Percentiles rank a stretch among this genome's conserved stretches.
phyloP scores from a whole-genome alignment of 2,113 vertebrate genomes.

The Argyrosomus japonicus region DNA sequence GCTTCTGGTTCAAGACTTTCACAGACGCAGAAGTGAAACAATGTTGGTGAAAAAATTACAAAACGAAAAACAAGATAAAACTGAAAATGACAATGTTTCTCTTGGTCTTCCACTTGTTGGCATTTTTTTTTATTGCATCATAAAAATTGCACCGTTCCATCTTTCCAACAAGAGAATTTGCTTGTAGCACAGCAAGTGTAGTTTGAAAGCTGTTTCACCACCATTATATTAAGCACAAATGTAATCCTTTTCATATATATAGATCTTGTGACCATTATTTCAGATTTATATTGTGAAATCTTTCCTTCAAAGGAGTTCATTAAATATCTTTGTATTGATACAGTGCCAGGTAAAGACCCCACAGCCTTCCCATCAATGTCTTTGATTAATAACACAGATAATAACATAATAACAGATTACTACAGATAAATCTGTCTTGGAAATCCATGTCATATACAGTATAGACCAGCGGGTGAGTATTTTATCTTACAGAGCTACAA shows the following conservation, averaged over 20 bases:
- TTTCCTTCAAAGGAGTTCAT: slow-evolving; percentile 8
- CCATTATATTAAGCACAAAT: not conserved
- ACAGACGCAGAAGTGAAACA: slow-evolving; percentile 12
- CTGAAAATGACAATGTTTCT: slow-evolving; percentile 39
- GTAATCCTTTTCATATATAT: not conserved
- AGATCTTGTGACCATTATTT: not conserved
- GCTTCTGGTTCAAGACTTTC: slow-evolving; percentile 41
- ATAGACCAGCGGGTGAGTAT: slow-evolving; percentile 6
- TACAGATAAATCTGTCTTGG: slow-evolving; percentile 30
- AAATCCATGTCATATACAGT: slow-evolving; percentile 18
- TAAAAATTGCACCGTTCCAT: slow-evolving; percentile 34
- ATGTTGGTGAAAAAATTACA: slow-evolving; percentile 32
- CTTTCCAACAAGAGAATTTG: slow-evolving; percentile 17
- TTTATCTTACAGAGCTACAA: slow-evolving; percentile 7
- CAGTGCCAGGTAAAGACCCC: slow-evolving; percentile 9
- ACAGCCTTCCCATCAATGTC: slow-evolving; percentile 5
- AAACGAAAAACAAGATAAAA: slow-evolving; percentile 1
- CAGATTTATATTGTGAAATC: not conserved
- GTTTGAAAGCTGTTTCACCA: not conserved
- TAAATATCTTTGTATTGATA: slow-evolving; percentile 16
- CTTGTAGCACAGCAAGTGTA: slow-evolving; percentile 3
- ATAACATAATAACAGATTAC: slow-evolving; percentile 4
- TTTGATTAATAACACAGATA: slow-evolving; percentile 34
- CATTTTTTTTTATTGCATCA: slow-evolving; percentile 25
- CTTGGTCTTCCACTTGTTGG: not conserved